Evolutionary conservation across 2,888 invertebrate genomes (phyloP).

Genomic region (Agapetus fuscipes): DNA sequence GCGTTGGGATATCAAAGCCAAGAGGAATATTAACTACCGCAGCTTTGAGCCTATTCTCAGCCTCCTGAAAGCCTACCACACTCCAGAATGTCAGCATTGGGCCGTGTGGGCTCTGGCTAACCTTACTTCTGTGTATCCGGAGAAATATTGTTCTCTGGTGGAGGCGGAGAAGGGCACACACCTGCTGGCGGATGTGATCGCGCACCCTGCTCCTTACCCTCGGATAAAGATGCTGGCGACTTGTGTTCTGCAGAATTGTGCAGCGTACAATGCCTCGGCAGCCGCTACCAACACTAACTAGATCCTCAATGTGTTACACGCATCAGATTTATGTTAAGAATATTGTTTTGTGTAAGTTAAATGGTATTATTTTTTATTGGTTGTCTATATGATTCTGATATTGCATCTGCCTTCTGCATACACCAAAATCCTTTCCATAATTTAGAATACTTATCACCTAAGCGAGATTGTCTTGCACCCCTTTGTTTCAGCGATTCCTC

Average conservation of each 20-base stretch:
- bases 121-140: conserved; percentile 84
- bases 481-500: too few relatives aligned
- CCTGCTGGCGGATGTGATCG: conserved; percentile 57
- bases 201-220: conserved; percentile 51
- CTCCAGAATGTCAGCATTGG: conserved; percentile 92
- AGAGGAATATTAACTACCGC: conserved; percentile 93
- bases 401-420: too few relatives aligned
- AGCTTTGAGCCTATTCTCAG: conserved; percentile 91
- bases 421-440: too few relatives aligned
- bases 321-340: too few relatives aligned
- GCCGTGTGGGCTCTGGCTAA: conserved; percentile 97
- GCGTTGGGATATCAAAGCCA: conserved; percentile 79
- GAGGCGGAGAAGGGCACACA: conserved; percentile 76
- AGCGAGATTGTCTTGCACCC: too few relatives aligned
- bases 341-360: too few relatives aligned
- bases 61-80: conserved; percentile 71
- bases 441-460: too few relatives aligned
- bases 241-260: conserved; percentile 58
- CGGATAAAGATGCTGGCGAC: conserved; percentile 60
- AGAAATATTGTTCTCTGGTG: conserved; percentile 85
- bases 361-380: too few relatives aligned
- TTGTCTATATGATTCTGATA: too few relatives aligned
- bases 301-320: too few relatives aligned
- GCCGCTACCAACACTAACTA: too few relatives aligned
- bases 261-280: not conserved